Evolutionary conservation across 64 coral and sea anemone species (phyloP), one percentile per base, ranked within the genome.

Genomic region (Porites australiensis): DNA sequence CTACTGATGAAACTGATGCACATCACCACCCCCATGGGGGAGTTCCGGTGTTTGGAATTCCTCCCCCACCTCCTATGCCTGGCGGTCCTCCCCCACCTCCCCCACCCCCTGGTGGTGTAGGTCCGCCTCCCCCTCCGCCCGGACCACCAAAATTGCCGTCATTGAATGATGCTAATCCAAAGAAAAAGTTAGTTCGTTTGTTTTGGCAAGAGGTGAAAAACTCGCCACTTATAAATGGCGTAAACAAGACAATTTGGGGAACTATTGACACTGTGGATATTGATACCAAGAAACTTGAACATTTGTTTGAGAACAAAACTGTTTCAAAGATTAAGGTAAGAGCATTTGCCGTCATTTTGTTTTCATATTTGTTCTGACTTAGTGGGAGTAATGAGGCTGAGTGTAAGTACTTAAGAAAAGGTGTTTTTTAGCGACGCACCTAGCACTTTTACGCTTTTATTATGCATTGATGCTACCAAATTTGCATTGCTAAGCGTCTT

Each of bases 201-300:
- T 99, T 99, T 83, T 99, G 98, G 98, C 94, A 99, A 59, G 98
- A 99, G 77, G 98, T 99, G 14, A 99, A 96, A 58, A 99, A 99
- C 74, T 99, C 98, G 54, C 98, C 98, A 43, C 91, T 99, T 52
- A 99, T 99, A 43, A 99, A 99, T 58, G 98, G 98, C 15, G 94
- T 99, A 3, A 99, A 99, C 79, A 99, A 99, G 75, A 99, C 98
- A 57, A 99, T 99, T 50, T 99, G 98, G 98, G 98, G 98, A 13
- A 91, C 77, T 79, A 99, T 99, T 86, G 98, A 99, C 79, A 83
- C 92, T 19, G 98, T 99, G 12, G 98, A 99, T 44, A 88, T 99
- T 22, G 98, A 99, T 69, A 99, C 98, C 16, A 99, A 99, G 74
- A 99, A 99, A 79, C 79, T 99, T 70, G 98, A 96, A 58, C 98